Evolutionary conservation across 2,888 invertebrate genomes (phyloP), one percentile per base, ranked within the genome.

Genomic region (Subacronicta megacephala): DNA sequence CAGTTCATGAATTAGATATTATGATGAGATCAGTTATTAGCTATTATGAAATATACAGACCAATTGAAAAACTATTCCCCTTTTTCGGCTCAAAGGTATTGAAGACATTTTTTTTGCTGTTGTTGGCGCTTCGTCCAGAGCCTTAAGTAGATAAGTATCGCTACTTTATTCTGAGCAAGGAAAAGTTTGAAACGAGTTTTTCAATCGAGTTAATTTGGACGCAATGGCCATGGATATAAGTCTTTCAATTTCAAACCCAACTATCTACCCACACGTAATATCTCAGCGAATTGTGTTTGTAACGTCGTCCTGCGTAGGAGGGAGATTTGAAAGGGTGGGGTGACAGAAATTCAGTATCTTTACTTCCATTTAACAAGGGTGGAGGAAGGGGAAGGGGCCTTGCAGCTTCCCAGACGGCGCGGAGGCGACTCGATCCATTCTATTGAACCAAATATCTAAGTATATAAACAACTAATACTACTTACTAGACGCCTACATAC

Each of bases 341-440:
- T 0, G 78, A 77, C 80, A 78, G 78, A 73, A 75, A 77, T 80
- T 77, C 68, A 73, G 75, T 66, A 60, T 77, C 80, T 75, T 72
- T 73, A 63, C 71, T 70, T 71, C 71, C 61, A 60, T 50, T 71
- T 60, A 35, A 53, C 55, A 67, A 51, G 58, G 68, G 59, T 50
- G 59, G 66, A 71, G 71, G 66, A 52, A 42, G 62, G 57, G 59
- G 74, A 50, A 42, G 62, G 57, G 59, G 74, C 47, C 41, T 60
- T 67, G 63, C 77, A 78, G 74, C 75, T 69, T 80, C 72, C 80
- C 81, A 87, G 87, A 85, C 87, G 70, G 79, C 71, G 60, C 76
- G 81, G 81, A 68, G 76, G 71, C 75, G 58, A 78, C 68, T 62
- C 81, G 77, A 79, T 80, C 74, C 69, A 71, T 76, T 72, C 58